Conservation (phyloP, 2,113 vertebrate genomes). For the Xenopus borealis region DNA sequence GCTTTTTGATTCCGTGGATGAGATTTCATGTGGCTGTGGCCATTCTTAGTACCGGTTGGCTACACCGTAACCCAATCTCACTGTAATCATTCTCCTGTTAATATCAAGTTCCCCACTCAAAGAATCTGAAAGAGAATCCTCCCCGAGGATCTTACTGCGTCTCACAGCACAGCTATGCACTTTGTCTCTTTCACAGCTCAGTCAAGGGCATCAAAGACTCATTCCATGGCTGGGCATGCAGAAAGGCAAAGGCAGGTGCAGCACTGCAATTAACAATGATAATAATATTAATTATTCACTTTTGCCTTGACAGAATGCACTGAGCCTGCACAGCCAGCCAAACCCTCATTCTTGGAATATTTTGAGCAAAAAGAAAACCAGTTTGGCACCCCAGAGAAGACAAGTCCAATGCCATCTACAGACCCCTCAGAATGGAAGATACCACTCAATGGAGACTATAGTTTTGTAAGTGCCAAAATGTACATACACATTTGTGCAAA, state of each 20-base stretch:
- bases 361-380: slow-evolving; percentile 91
- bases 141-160: slow-evolving; percentile 30
- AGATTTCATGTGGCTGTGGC: slow-evolving; percentile 6
- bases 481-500: too few species aligned
- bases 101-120: slow-evolving; percentile 7
- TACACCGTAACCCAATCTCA: slow-evolving; percentile 20
- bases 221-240: too few species aligned
- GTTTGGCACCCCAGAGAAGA: slow-evolving; percentile 73
- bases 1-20: not conserved
- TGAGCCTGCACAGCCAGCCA: slow-evolving; percentile 81
- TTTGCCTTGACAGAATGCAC: slow-evolving; percentile 72
- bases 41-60: slow-evolving; percentile 5
- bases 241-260: too few species aligned
- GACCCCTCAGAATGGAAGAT: slow-evolving; percentile 77
- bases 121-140: slow-evolving; percentile 32
- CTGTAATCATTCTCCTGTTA: slow-evolving; percentile 16
- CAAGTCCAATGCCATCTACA: slow-evolving; percentile 60
- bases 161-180: not conserved
- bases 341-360: slow-evolving; percentile 93
- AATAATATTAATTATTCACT: slow-evolving; percentile 6
- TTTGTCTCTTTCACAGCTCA: not conserved
- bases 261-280: too few species aligned
- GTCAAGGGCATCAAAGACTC: slow-evolving; percentile 18
- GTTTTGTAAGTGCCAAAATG: slow-evolving; percentile 76
- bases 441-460: slow-evolving; percentile 82